A percentile compares a stretch with the other conserved stretches of the same genome.
These are phyloP conservation scores for Rhinichthys klamathensis DNA, from an alignment of 2,113 vertebrate species.

Conservation along the genomic window DNA sequence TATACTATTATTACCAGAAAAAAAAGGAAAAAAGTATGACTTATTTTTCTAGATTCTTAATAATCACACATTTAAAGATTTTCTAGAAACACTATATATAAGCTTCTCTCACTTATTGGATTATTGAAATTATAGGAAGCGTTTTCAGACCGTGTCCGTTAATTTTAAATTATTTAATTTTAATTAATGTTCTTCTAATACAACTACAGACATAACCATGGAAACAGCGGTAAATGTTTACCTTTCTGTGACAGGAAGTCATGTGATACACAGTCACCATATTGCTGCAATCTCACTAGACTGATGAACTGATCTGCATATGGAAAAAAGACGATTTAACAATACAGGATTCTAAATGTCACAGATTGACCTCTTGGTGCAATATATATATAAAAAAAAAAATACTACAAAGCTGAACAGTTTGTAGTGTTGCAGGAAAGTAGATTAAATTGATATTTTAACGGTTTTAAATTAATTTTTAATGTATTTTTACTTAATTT, in stretches of 20 bases:
- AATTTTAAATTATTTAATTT: neutral
- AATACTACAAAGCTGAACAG: neutral
- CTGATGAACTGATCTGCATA: neutral
- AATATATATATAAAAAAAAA: neutral
- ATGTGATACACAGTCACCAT: neutral
- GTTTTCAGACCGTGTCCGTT: neutral
- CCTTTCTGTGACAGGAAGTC: neutral
- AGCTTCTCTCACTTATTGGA: constrained; percentile 63
- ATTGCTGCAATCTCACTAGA: neutral
- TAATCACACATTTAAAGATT: constrained; percentile 69
- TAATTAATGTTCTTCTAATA: neutral
- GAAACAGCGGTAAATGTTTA: neutral
- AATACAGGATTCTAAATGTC: neutral
- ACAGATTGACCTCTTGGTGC: neutral
- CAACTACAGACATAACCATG: neutral
- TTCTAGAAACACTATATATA: constrained; percentile 67
- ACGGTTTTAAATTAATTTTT: neutral
- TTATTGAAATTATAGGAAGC: constrained; percentile 58
- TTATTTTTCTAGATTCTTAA: constrained; percentile 79
- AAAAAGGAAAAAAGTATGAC: constrained; percentile 59
- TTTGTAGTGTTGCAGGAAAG: neutral
- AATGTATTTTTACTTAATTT: neutral
- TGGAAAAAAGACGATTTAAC: neutral
- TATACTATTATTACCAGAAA: constrained; percentile 58
- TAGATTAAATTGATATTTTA: neutral